Evolutionary conservation across 2,113 vertebrate species (phyloP).

Genomic region (Rhabdornis inornatus): DNA sequence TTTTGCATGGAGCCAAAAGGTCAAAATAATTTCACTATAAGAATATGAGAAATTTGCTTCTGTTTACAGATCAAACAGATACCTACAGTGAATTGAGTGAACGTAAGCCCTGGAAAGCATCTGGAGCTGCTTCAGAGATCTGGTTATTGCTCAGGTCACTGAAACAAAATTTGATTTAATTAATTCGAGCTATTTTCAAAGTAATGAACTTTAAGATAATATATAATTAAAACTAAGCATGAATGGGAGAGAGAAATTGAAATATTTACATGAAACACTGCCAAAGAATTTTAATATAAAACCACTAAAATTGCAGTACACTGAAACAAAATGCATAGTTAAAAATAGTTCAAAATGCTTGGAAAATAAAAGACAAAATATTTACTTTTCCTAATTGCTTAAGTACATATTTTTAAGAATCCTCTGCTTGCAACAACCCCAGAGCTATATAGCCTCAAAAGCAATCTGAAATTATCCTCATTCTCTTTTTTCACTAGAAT

Average conservation of each 20-base stretch:
- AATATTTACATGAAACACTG: neutral
- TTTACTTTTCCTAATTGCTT: neutral
- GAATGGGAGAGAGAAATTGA: neutral
- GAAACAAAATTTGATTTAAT: slow-evolving; percentile 51
- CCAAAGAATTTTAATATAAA: neutral
- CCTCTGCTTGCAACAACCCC: neutral
- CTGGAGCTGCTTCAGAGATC: slow-evolving; percentile 93
- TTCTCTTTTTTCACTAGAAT: neutral
- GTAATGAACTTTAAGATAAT: neutral
- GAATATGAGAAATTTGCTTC: neutral
- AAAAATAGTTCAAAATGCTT: neutral
- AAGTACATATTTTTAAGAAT: neutral
- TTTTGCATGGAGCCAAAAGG: neutral
- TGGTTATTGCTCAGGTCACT: slow-evolving; percentile 99
- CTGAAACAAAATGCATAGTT: neutral
- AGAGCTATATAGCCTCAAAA: neutral
- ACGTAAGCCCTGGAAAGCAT: slow-evolving; percentile 94
- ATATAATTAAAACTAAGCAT: neutral
- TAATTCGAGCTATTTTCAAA: neutral
- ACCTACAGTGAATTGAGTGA: slow-evolving; percentile 98
- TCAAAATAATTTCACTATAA: neutral
- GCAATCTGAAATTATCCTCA: neutral
- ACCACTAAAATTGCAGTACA: neutral
- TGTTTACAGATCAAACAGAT: neutral
- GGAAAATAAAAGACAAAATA: neutral